A percentile compares a stretch with the other conserved stretches of the same genome.
These are phyloP conservation scores for Philhelius pedissequus DNA, from an alignment of 2,888 invertebrate species.

Conservation along the genomic window DNA sequence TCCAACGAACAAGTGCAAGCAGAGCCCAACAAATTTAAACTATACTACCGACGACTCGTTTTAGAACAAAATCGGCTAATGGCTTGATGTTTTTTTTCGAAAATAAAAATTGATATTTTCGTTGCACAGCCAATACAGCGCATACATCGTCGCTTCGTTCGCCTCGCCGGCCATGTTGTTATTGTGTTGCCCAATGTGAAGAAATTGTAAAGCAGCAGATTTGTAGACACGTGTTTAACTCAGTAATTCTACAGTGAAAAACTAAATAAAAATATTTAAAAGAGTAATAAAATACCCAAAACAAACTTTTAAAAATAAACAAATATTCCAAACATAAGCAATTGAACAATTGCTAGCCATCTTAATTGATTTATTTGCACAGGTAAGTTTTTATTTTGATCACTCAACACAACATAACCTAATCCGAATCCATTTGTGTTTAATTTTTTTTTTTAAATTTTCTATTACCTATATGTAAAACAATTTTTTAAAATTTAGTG, in stretches of 20 bases:
- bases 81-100: slow-evolving; percentile 45
- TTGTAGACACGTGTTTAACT: slow-evolving; percentile 77
- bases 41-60: neutral
- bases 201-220: slow-evolving; percentile 65
- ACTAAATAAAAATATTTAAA: slow-evolving; percentile 58
- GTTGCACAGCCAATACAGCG: slow-evolving; percentile 19
- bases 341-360: slow-evolving; percentile 54
- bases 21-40: neutral
- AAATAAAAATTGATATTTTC: slow-evolving; percentile 62
- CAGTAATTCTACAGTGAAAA: slow-evolving; percentile 64
- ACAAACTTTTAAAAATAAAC: slow-evolving; percentile 62
- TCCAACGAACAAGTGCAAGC: neutral
- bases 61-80: neutral
- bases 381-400: slow-evolving; percentile 71
- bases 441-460: slow-evolving; percentile 6
- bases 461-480: neutral
- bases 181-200: slow-evolving; percentile 72
- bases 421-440: slow-evolving; percentile 69
- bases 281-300: slow-evolving; percentile 37
- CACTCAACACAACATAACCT: slow-evolving; percentile 73
- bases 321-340: slow-evolving; percentile 48
- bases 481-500: neutral
- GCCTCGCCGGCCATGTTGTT: slow-evolving; percentile 74
- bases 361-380: slow-evolving; percentile 69
- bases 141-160: neutral